A percentile compares a stretch with the other conserved stretches of the same genome.
These are phyloP conservation scores for Hyalella azteca DNA, from an alignment of 2,888 invertebrate species.

Conservation along the genomic window DNA sequence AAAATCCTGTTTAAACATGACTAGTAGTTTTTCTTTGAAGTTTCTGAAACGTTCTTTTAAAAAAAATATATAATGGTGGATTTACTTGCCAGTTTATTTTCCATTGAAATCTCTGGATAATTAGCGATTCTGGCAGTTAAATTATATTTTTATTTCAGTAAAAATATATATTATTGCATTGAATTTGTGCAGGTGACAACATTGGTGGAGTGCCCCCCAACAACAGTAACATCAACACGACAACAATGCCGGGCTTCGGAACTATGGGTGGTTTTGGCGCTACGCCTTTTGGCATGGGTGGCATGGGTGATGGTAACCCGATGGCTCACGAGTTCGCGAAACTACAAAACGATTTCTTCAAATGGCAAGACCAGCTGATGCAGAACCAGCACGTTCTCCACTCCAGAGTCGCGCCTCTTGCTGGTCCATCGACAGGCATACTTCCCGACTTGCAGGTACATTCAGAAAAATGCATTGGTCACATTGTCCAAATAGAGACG, in stretches of 20 bases:
- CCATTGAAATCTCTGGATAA: too few relatives aligned
- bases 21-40: too few relatives aligned
- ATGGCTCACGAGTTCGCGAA: slow-evolving; percentile 56
- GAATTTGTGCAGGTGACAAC: not conserved
- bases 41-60: too few relatives aligned
- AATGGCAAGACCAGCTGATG: slow-evolving; percentile 57
- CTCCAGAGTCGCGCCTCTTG: slow-evolving; percentile 56
- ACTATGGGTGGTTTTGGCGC: not conserved
- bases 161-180: not conserved
- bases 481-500: too few relatives aligned
- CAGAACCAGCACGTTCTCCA: slow-evolving; percentile 58
- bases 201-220: not conserved
- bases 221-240: not conserved
- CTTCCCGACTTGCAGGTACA: too few relatives aligned
- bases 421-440: too few relatives aligned
- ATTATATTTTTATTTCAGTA: too few relatives aligned
- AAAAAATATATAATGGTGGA: too few relatives aligned
- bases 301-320: slow-evolving; percentile 33
- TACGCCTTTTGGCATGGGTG: not conserved
- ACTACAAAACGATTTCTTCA: slow-evolving; percentile 57
- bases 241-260: slow-evolving; percentile 18
- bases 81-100: too few relatives aligned
- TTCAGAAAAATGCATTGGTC: too few relatives aligned
- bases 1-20: too few relatives aligned
- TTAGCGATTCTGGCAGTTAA: too few relatives aligned